Base-by-base conservation (phyloP, 2,113 vertebrate genomes). In the Cavia aperea region DNA sequence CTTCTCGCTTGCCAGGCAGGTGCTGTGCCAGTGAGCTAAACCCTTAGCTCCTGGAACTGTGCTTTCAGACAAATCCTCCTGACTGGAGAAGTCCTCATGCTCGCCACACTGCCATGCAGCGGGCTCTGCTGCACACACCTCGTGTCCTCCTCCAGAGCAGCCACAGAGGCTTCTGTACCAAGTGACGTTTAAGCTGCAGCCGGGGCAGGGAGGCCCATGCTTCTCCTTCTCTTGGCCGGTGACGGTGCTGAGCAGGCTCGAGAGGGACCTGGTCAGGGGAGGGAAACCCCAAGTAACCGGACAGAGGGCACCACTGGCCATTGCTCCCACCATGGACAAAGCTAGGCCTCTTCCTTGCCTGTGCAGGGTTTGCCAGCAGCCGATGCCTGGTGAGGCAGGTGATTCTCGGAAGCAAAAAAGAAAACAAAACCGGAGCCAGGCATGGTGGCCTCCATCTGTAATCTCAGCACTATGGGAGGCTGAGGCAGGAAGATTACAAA, bases 231-330 rank as follows among this genome's bases (percentile, higher is more conserved):
- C 46, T 31, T 68, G 72, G 54, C 9, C 1, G 36, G 21, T 24
- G 16, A 51, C 2, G 3, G 31, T n/a, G 12, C 23, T 14, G 8
- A 29, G n/a, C 12, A 18, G 23, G 70, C 62, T 70, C 7, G 33
- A 49, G 36, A 1, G 18, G 0, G 11, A 16, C 24, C 88, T 31
- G n/a, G 31, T 21, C 12, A n/a, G 15, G 46, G 82, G 13, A 56
- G 21, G 0, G 14, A 82, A 31, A 54, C 4, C 29, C 39, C 0
- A 18, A 1, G 7, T 4, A 73, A 33, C 23, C 0, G 0, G 15
- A 29, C 2, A 36, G 2, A 31, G 6, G 14, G 24, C 9, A 11
- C 87, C 62, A 31, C 66, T 77, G 36, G 6, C 9, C 5, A 21
- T 5, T 0, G 83, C 56, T 46, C 3, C 63, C 72, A 24, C 46